phyloP scores from a whole-genome alignment of 1,140 invertebrate species.

The Cryptotermes secundus region DNA sequence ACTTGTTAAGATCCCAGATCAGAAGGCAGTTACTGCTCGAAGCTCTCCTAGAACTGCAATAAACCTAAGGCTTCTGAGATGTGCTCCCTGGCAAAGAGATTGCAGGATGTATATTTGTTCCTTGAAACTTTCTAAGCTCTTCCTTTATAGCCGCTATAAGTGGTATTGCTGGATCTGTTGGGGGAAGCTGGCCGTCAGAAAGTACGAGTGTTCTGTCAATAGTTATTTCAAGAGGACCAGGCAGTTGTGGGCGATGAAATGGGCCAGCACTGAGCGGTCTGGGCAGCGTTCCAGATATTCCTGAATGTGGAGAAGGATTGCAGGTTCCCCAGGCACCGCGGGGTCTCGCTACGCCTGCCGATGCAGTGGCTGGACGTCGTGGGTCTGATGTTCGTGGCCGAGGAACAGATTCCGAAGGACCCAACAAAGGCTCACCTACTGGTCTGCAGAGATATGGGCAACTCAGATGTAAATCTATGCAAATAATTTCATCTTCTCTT shows the following conservation, averaged over 20 bases:
- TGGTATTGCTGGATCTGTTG: slow-evolving; percentile 61
- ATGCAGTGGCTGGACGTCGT: slow-evolving; percentile 39
- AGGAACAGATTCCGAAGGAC: slow-evolving; percentile 27
- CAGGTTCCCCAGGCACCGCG: slow-evolving; percentile 52
- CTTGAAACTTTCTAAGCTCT: slow-evolving; percentile 51
- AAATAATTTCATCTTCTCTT: too few species aligned
- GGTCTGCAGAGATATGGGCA: slow-evolving; percentile 34
- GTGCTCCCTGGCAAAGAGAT: slow-evolving; percentile 21
- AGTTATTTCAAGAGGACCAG: background rate
- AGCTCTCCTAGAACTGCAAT: background rate
- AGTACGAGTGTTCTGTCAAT: slow-evolving; percentile 19
- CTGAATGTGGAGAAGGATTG: slow-evolving; percentile 23
- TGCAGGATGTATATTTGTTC: background rate
- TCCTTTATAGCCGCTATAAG: slow-evolving; percentile 63
- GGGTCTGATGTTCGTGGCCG: slow-evolving; percentile 49
- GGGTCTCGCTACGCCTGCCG: slow-evolving; percentile 36
- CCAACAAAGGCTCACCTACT: slow-evolving; percentile 38
- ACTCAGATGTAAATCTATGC: too few species aligned
- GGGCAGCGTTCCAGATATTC: slow-evolving; percentile 33
- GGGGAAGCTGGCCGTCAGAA: slow-evolving; percentile 50
- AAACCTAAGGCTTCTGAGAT: background rate
- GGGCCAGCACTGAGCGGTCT: slow-evolving; percentile 61
- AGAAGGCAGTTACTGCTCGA: background rate
- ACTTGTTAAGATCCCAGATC: background rate
- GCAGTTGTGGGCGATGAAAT: slow-evolving; percentile 52